phyloP scores from a whole-genome alignment of 2,113 vertebrate species.

The Tauraco erythrolophus region DNA sequence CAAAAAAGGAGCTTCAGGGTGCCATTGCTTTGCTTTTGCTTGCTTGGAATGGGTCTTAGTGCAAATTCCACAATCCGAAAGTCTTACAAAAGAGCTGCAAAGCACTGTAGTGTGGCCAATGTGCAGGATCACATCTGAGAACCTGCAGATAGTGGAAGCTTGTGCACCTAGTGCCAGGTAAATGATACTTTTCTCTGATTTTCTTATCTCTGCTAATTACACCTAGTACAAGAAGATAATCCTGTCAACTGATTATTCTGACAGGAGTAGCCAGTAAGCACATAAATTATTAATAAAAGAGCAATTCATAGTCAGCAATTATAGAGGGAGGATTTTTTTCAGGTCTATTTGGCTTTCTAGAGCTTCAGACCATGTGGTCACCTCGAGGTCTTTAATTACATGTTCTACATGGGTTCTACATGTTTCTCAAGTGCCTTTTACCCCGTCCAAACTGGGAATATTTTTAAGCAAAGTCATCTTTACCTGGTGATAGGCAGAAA shows the following conservation, averaged over 20 bases:
- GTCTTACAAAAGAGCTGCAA: background rate
- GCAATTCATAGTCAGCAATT: background rate
- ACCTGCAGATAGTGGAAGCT: background rate
- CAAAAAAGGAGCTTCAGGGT: background rate
- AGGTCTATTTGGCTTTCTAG: background rate
- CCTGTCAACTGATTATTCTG: background rate
- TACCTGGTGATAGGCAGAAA: background rate
- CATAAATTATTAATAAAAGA: background rate
- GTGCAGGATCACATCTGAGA: accelerated
- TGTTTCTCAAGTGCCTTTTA: background rate
- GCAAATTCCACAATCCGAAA: background rate
- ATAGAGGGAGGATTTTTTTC: background rate
- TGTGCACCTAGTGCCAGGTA: background rate
- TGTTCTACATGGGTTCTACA: accelerated
- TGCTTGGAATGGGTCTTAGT: background rate
- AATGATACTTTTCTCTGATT: background rate
- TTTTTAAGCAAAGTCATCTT: background rate
- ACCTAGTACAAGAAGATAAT: background rate
- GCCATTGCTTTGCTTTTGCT: background rate
- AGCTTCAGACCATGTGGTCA: background rate
- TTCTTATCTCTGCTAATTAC: background rate
- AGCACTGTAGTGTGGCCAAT: accelerated
- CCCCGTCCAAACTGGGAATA: background rate
- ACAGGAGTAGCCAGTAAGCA: background rate
- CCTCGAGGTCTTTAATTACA: background rate